Evolutionary conservation across 2,888 invertebrate species (phyloP), one percentile per base, ranked within the genome.

Genomic region (Dicyrtoma fusca): DNA sequence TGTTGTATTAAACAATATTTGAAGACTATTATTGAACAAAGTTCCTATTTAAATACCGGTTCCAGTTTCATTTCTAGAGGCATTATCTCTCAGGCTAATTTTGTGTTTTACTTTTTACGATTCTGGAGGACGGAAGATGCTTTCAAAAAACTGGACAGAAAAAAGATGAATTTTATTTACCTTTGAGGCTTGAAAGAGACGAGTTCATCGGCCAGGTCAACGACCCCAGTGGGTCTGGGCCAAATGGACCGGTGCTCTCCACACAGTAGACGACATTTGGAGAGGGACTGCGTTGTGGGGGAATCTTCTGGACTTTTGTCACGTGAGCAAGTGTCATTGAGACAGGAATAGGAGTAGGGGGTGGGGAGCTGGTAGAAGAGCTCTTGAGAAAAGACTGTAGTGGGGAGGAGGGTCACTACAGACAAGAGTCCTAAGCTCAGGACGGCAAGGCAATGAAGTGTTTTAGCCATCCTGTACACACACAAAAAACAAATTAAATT

Each of bases 201-300:
- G 57, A 80, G 76, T 44, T 78, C 77, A 77, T 79, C 77, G 17
- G 78, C 75, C 68, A 79, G 76, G 74, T 79, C 78, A 44, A 81
- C 79, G 13, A 77, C 66, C n/a, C 82, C 86, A 0, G 88, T 87
- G 0, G 91, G 91, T 79, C 85, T 84, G 0, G 91, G 91, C 91
- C 91, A 91, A 10, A 91, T 84, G 0, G 88, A 86, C 0, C 91
- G 89, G 78, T 87, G 88, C 45, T 86, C 84, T 0, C 90, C 90
- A 79, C 91, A 91, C 0, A 88, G 88, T 2, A 90, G 85, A 19
- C 90, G 86, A 79, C 91, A 91, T 63, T 88, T 85, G 71, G 88
- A 86, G 74, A 90, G 82, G 68, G 78, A 88, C 73, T 81, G 75
- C 34, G 80, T 80, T 10, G 76, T 64, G 3, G 80, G 80, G 0